phyloP scores from a whole-genome alignment of 2,797 vertebrate genomes.

The Acanthis flammea region DNA sequence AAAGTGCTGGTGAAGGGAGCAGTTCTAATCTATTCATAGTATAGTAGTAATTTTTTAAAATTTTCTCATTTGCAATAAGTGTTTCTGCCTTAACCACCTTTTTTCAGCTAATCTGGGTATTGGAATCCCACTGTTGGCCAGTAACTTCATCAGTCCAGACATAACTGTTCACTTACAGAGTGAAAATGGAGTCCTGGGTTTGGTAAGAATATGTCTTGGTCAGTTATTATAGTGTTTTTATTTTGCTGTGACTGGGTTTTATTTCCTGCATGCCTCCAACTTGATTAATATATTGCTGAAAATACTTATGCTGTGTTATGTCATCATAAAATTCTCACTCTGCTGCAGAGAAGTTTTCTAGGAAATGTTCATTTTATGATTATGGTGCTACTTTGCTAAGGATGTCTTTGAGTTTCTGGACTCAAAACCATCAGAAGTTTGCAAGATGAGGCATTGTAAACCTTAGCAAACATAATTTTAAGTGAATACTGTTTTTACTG shows the following conservation, averaged over 20 bases:
- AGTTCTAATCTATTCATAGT: background rate
- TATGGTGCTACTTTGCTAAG: background rate
- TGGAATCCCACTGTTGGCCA: slow-evolving; percentile 96
- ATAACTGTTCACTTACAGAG: slow-evolving; percentile 97
- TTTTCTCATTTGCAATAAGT: background rate
- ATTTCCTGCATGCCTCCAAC: fast-evolving
- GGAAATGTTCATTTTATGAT: background rate
- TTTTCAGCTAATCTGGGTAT: slow-evolving; percentile 93
- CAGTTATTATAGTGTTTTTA: background rate
- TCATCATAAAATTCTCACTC: background rate
- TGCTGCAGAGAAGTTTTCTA: background rate
- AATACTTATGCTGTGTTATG: background rate
- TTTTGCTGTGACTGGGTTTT: background rate
- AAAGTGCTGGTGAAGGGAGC: background rate
- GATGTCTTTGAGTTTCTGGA: background rate
- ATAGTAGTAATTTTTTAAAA: background rate
- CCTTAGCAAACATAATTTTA: background rate
- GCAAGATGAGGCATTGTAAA: background rate
- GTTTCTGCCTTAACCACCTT: slow-evolving; percentile 63
- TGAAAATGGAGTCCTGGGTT: slow-evolving; percentile 96
- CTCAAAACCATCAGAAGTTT: background rate
- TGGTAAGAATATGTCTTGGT: slow-evolving; percentile 83
- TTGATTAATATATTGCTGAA: background rate
- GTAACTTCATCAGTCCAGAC: slow-evolving; percentile 93
- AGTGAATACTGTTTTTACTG: background rate